These are phyloP conservation scores for Oscheius myriophilus DNA, from an alignment of 2,888 invertebrate species.

Conservation along the genomic window DNA sequence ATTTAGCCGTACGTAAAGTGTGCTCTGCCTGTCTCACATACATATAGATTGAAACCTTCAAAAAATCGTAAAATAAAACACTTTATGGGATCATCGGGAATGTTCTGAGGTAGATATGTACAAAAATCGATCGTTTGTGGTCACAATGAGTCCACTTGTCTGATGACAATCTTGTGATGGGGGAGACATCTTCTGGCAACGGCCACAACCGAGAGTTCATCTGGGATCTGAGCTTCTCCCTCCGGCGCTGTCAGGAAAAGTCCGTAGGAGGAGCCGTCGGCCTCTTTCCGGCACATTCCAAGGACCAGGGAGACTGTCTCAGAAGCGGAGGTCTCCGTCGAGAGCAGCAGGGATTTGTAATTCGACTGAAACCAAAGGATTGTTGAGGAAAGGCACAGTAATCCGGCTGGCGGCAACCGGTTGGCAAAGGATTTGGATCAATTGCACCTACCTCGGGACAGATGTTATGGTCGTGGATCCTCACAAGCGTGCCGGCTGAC, in stretches of 20 bases:
- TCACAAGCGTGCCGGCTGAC: conserved; percentile 85
- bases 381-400: not conserved
- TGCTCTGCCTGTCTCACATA: too few relatives aligned
- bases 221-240: conserved; percentile 59
- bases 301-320: conserved; percentile 59
- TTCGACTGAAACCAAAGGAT: conserved; percentile 54
- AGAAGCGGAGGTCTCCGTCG: conserved; percentile 49
- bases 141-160: conserved; percentile 39
- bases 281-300: conserved; percentile 50
- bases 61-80: too few relatives aligned
- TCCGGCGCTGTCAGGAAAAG: conserved; percentile 40
- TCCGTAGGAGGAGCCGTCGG: conserved; percentile 26
- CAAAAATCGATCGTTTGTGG: not conserved
- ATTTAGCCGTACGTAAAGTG: too few relatives aligned
- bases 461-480: conserved; percentile 89
- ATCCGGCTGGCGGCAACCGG: not conserved
- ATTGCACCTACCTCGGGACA: conserved; percentile 78
- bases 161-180: conserved; percentile 58
- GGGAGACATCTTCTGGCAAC: conserved; percentile 54
- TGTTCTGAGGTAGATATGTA: not conserved
- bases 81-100: not conserved
- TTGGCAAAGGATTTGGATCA: too few relatives aligned
- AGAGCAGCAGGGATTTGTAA: conserved; percentile 66
- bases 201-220: conserved; percentile 41
- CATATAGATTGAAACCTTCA: too few relatives aligned